Percentiles rank a stretch among this genome's conserved stretches.
Conservation (phyloP, 2,113 vertebrate species). For the Barnardius zonarius region DNA sequence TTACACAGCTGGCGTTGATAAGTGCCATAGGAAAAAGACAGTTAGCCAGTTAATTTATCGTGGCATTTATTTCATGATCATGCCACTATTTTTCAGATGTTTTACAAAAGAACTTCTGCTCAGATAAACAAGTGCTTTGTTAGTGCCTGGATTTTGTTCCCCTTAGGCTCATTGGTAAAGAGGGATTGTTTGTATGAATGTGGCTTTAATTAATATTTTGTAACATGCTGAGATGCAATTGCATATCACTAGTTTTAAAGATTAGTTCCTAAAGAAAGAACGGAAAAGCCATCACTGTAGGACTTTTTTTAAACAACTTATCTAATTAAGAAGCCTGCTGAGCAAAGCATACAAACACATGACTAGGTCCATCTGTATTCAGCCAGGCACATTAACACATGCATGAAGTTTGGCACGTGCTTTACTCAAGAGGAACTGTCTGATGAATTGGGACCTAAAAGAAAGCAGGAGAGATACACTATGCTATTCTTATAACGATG, state of each 20-base stretch:
- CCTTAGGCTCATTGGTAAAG: not conserved
- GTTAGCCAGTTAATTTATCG: not conserved
- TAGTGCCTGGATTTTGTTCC: not conserved
- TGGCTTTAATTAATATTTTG: constrained; percentile 30
- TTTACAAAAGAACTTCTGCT: not conserved
- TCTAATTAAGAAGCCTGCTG: constrained; percentile 36
- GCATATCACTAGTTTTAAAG: not conserved
- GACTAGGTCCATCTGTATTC: constrained; percentile 12
- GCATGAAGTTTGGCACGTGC: not conserved
- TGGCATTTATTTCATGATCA: not conserved
- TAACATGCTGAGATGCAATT: not conserved
- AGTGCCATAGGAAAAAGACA: not conserved
- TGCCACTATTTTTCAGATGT: not conserved
- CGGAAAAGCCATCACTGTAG: not conserved
- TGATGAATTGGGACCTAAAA: not conserved
- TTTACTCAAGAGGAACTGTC: not conserved
- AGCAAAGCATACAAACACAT: not conserved
- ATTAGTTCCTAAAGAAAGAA: not conserved
- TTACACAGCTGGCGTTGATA: not conserved
- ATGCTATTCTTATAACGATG: not conserved
- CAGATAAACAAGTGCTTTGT: not conserved
- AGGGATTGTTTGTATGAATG: not conserved
- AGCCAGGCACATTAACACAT: not conserved
- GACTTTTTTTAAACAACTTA: not conserved
- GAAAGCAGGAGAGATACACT: not conserved